Percentiles rank a stretch among this genome's conserved stretches.
phyloP scores from a whole-genome alignment of 2,113 vertebrate genomes.

The Hippocampus guttulatus region DNA sequence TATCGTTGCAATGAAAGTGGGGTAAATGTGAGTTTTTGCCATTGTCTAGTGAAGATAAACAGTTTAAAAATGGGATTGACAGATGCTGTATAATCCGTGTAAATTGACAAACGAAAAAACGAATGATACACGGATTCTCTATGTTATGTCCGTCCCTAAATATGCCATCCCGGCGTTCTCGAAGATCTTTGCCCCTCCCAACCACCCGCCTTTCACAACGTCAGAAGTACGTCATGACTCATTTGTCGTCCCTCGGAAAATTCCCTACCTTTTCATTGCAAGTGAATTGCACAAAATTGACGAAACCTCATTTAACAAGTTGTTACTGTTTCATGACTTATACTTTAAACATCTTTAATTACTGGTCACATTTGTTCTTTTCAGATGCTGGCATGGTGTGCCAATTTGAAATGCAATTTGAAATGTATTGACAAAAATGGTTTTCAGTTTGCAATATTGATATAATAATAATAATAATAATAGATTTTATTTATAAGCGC shows the following conservation, averaged over 20 bases:
- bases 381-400: neutral
- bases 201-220: conserved; percentile 5
- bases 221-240: conserved; percentile 30
- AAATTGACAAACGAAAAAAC: too few relatives aligned
- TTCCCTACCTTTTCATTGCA: neutral
- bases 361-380: neutral
- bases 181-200: neutral
- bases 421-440: neutral
- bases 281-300: neutral
- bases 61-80: too few relatives aligned
- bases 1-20: too few relatives aligned
- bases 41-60: too few relatives aligned
- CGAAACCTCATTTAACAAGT: neutral
- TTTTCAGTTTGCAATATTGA: neutral
- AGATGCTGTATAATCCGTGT: too few relatives aligned
- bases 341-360: neutral
- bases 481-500: too few relatives aligned
- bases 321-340: neutral
- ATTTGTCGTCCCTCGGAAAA: conserved; percentile 25
- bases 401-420: neutral
- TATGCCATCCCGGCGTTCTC: neutral
- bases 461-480: too few relatives aligned
- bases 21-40: too few relatives aligned
- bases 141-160: too few relatives aligned
- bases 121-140: too few relatives aligned